Evolutionary conservation across 2,113 vertebrate genomes (phyloP).

Genomic region (Tyrannus savana): DNA sequence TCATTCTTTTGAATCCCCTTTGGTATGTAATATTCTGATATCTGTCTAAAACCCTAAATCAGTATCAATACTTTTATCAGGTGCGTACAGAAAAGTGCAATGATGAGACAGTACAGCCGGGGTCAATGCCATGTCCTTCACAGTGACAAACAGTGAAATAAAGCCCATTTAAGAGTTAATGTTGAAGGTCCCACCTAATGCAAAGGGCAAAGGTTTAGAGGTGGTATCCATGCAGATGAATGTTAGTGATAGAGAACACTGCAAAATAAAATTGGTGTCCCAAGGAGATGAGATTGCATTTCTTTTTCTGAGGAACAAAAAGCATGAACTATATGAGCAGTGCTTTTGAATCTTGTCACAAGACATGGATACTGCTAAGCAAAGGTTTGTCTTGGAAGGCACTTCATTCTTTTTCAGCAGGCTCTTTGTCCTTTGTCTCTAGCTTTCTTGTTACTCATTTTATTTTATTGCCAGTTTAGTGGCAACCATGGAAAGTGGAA

Average conservation of each 20-base stretch:
- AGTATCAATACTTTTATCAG: not conserved
- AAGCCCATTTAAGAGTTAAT: not conserved
- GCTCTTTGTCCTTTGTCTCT: not conserved
- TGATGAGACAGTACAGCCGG: not conserved
- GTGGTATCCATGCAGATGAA: not conserved
- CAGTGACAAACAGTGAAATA: not conserved
- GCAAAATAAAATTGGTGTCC: not conserved
- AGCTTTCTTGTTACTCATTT: not conserved
- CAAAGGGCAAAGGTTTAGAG: not conserved
- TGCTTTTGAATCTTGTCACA: not conserved
- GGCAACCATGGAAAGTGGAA: not conserved
- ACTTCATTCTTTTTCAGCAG: rapidly evolving
- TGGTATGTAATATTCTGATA: not conserved
- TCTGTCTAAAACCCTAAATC: not conserved
- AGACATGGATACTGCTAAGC: not conserved
- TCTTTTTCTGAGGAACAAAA: not conserved
- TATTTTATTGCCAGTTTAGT: not conserved
- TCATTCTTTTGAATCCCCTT: not conserved
- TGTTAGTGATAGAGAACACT: not conserved
- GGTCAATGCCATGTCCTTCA: not conserved
- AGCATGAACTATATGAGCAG: not conserved
- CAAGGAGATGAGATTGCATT: not conserved
- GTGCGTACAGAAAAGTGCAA: not conserved
- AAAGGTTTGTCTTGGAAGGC: not conserved
- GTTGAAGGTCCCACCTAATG: not conserved